Evolutionary conservation across 2,113 vertebrate genomes (phyloP), one percentile per base, ranked within the genome.

Genomic region (Pangasianodon gigas): DNA sequence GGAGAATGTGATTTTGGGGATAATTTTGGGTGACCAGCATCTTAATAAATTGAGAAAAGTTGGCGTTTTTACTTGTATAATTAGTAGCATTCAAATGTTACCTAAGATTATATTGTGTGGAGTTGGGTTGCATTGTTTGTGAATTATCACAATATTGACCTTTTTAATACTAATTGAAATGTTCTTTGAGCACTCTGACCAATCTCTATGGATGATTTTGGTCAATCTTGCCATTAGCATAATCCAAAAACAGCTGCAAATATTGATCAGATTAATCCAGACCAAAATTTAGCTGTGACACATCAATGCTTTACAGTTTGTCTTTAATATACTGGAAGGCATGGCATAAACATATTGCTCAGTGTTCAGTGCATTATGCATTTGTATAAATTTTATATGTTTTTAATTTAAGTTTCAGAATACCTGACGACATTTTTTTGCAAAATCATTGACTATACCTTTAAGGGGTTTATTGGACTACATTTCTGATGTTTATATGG

Each of bases 401-500:
- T 82, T 83, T 58, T 58, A 41, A 58, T 83, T 52, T 29, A 37
- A 37, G 18, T 21, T 84, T 84, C 19, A 44, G 9, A 60, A 26
- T 18, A 58, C n/a, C 56, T 84, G 37, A 21, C 24, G 21, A 11
- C 18, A 26, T 84, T 83, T 60, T 58, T 56, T 8, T 26, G n/a
- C 8, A 32, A 10, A 54, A 44, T 46, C 21, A 84, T 6, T 48
- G 52, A 75, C 51, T 58, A 32, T 5, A 56, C 65, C 44, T 84
- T 62, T 89, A 89, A 32, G 37, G 41, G 29, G 1, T 77, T 75
- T 46, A 56, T 32, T 84, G 29, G 67, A 75, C 81, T 75, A 51
- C 60, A 67, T 85, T 77, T 89, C 29, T 86, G 56, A 87, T 79
- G 74, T 87, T 84, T 82, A 79, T 81, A 48, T 69, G 52, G n/a